These are phyloP conservation scores for Lasioglossum baleicum DNA, from an alignment of 1,140 invertebrate species.

Conservation along the genomic window DNA sequence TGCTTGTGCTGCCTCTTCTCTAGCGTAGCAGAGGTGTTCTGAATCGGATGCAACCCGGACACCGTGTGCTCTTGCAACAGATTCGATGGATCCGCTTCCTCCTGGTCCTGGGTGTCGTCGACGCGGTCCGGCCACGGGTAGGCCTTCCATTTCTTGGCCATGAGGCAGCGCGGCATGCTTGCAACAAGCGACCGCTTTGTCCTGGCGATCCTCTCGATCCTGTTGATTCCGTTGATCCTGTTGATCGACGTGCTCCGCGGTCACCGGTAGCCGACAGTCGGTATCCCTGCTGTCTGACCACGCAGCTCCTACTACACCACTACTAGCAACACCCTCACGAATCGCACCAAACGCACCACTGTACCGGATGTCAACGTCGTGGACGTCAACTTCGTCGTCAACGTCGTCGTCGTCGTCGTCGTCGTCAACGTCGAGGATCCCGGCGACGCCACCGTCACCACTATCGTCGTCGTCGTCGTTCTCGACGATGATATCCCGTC, in stretches of 20 bases:
- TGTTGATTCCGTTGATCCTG: not conserved
- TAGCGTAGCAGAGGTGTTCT: slow-evolving; percentile 45
- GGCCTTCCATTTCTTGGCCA: slow-evolving; percentile 95
- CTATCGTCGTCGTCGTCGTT: too few relatives aligned
- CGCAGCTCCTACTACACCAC: slow-evolving; percentile 25
- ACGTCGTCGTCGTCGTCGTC: slow-evolving; percentile 4
- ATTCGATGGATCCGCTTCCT: slow-evolving; percentile 40
- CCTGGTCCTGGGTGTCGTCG: slow-evolving; percentile 76
- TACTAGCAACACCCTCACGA: slow-evolving; percentile 54
- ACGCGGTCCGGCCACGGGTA: slow-evolving; percentile 88
- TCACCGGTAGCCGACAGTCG: not conserved
- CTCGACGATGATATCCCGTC: too few relatives aligned
- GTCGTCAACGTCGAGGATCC: slow-evolving; percentile 32
- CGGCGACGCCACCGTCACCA: slow-evolving; percentile 10
- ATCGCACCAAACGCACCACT: slow-evolving; percentile 50
- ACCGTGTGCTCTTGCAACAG: slow-evolving; percentile 44
- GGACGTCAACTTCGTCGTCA: not conserved
- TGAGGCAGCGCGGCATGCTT: slow-evolving; percentile 90
- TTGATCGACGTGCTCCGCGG: not conserved
- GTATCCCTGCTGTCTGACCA: too few relatives aligned
- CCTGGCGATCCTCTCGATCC: not conserved
- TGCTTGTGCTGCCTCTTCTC: slow-evolving; percentile 58
- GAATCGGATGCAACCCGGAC: slow-evolving; percentile 27
- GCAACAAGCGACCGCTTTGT: not conserved
- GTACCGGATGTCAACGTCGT: slow-evolving; percentile 26